Conservation (phyloP, 2,113 vertebrate species). For the Beaufortia kweichowensis region DNA sequence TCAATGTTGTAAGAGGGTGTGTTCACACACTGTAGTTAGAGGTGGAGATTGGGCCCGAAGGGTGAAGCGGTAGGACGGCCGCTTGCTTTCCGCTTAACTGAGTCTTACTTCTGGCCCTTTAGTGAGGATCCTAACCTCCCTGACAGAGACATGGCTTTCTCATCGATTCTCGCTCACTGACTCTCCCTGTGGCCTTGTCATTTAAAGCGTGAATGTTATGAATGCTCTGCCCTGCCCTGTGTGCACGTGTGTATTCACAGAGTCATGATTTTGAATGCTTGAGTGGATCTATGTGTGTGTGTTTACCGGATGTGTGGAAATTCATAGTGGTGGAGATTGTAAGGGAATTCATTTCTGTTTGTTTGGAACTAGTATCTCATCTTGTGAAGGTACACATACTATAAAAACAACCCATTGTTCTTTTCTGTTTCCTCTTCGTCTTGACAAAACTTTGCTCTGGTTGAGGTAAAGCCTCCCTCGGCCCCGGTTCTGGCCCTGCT, state of each 20-base stretch:
- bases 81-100: slow-evolving; percentile 60
- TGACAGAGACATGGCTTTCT: slow-evolving; percentile 61
- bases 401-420: not conserved
- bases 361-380: slow-evolving; percentile 18
- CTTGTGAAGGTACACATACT: slow-evolving; percentile 30
- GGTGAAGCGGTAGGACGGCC: slow-evolving; percentile 46
- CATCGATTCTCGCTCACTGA: slow-evolving; percentile 65
- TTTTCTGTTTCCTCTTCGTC: not conserved
- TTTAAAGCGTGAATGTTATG: slow-evolving; percentile 59
- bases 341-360: slow-evolving; percentile 24
- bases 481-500: slow-evolving; percentile 34
- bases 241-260: slow-evolving; percentile 33
- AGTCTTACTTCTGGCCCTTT: slow-evolving; percentile 57
- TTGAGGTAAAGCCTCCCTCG: slow-evolving; percentile 30
- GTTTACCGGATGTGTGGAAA: slow-evolving; percentile 29
- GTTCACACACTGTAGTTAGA: slow-evolving; percentile 1
- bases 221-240: slow-evolving; percentile 40
- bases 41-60: slow-evolving; percentile 4
- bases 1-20: not conserved
- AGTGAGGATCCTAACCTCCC: slow-evolving; percentile 52
- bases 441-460: slow-evolving; percentile 33
- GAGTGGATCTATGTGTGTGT: slow-evolving; percentile 38
- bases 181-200: slow-evolving; percentile 64
- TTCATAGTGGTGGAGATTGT: not conserved
- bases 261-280: slow-evolving; percentile 45